Conservation (phyloP, 1,140 invertebrate species). For the Aphelinus certus region DNA sequence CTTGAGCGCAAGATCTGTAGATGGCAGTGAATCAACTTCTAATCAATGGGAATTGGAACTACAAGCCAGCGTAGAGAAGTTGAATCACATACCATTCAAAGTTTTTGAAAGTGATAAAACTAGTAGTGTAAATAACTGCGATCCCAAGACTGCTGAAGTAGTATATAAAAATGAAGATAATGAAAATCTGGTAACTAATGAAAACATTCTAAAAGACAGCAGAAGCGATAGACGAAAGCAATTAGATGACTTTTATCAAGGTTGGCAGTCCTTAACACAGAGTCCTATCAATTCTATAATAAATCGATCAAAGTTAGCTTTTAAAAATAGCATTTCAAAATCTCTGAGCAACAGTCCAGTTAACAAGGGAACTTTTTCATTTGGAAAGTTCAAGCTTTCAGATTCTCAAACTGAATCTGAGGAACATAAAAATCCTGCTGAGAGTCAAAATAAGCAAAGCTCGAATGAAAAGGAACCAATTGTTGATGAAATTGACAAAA, state of each 20-base stretch:
- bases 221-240: slow-evolving; percentile 39
- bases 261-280: slow-evolving; percentile 48
- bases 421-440: background rate
- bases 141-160: slow-evolving; percentile 25
- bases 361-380: slow-evolving; percentile 48
- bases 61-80: slow-evolving; percentile 57
- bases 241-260: slow-evolving; percentile 38
- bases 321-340: slow-evolving; percentile 53
- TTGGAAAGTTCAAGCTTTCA: slow-evolving; percentile 30
- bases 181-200: slow-evolving; percentile 20
- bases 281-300: slow-evolving; percentile 53
- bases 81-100: slow-evolving; percentile 51
- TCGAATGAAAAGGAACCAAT: background rate
- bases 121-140: slow-evolving; percentile 29
- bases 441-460: background rate
- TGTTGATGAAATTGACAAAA: slow-evolving; percentile 1
- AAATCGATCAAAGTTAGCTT: slow-evolving; percentile 47
- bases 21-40: slow-evolving; percentile 60
- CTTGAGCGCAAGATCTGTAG: slow-evolving; percentile 54
- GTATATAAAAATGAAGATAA: slow-evolving; percentile 18
- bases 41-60: slow-evolving; percentile 62
- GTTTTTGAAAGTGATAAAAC: slow-evolving; percentile 39
- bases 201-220: slow-evolving; percentile 36
- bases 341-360: slow-evolving; percentile 53
- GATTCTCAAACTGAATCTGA: slow-evolving; percentile 5